These are phyloP conservation scores for Apocrypta bakeri DNA, from an alignment of 1,140 invertebrate species.

Conservation along the genomic window DNA sequence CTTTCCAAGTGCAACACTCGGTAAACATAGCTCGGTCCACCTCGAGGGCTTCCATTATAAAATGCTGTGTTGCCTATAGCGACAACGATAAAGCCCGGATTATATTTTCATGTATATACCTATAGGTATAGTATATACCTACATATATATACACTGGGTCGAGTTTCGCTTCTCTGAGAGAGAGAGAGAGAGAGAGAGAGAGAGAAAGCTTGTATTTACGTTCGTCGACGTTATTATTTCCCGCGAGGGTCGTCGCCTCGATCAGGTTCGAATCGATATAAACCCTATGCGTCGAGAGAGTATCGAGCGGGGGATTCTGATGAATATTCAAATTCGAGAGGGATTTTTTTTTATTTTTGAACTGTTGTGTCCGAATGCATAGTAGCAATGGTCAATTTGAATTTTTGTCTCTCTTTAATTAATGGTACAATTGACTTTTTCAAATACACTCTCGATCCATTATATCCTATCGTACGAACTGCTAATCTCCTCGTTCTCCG, in stretches of 20 bases:
- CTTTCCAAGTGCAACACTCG: not conserved
- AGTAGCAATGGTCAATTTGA: too few species aligned
- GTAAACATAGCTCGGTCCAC: not conserved
- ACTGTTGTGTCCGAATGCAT: too few species aligned
- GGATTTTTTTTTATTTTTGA: not conserved
- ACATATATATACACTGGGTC: not conserved
- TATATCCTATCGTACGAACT: not conserved
- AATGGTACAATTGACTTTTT: not conserved
- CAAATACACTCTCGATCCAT: not conserved
- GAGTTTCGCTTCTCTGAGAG: not conserved
- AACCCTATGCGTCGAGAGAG: not conserved
- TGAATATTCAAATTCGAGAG: not conserved
- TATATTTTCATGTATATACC: too few species aligned
- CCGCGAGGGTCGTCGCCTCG: not conserved
- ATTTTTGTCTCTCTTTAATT: too few species aligned
- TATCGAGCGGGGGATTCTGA: not conserved
- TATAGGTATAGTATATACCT: too few species aligned
- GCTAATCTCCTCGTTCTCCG: not conserved
- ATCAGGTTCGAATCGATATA: not conserved
- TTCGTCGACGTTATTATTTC: not conserved
- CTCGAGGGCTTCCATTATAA: slow-evolving; percentile 1
- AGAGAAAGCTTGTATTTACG: not conserved
- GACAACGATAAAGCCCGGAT: not conserved
- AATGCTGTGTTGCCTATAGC: not conserved
- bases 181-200: too few species aligned